phyloP scores from a whole-genome alignment of 2,113 vertebrate species.

The Paracanthobrama guichenoti region DNA sequence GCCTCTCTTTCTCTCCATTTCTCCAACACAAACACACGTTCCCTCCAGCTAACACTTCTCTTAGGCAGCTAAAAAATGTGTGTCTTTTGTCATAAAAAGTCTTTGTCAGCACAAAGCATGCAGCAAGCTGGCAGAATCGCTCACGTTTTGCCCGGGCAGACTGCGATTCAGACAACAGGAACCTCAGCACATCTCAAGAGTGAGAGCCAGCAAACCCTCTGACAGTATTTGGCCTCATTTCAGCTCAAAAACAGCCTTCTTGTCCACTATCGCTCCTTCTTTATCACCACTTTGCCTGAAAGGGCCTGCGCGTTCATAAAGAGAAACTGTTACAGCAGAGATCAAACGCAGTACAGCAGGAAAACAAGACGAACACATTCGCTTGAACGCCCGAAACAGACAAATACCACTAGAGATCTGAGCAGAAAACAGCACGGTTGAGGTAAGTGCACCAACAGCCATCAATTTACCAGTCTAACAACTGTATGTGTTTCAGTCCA shows the following conservation, averaged over 20 bases:
- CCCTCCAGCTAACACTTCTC: constrained; percentile 50
- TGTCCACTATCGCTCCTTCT: not conserved
- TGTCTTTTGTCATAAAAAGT: constrained; percentile 49
- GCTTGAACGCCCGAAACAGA: not conserved
- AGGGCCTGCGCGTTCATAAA: constrained; percentile 3
- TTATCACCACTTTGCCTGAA: constrained; percentile 22
- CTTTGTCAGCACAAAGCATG: constrained; percentile 56
- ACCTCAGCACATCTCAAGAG: constrained; percentile 32
- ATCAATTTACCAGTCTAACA: not conserved
- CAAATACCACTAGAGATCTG: not conserved
- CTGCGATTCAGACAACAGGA: constrained; percentile 24
- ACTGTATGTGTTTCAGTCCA: not conserved
- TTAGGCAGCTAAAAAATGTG: constrained; percentile 48
- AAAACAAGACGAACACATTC: constrained; percentile 1
- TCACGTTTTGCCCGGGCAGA: constrained; percentile 40
- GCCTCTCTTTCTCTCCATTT: constrained; percentile 9
- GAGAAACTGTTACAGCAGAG: constrained; percentile 10
- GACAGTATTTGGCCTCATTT: constrained; percentile 26
- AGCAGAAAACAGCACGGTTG: not conserved
- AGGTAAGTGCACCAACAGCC: not conserved
- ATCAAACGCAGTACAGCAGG: constrained; percentile 9
- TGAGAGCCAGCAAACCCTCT: constrained; percentile 12
- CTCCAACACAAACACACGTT: constrained; percentile 27
- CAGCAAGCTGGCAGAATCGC: constrained; percentile 48
- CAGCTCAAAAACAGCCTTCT: constrained; percentile 9